Base-by-base conservation (phyloP, 2,113 vertebrate genomes). In the Chauna torquata region DNA sequence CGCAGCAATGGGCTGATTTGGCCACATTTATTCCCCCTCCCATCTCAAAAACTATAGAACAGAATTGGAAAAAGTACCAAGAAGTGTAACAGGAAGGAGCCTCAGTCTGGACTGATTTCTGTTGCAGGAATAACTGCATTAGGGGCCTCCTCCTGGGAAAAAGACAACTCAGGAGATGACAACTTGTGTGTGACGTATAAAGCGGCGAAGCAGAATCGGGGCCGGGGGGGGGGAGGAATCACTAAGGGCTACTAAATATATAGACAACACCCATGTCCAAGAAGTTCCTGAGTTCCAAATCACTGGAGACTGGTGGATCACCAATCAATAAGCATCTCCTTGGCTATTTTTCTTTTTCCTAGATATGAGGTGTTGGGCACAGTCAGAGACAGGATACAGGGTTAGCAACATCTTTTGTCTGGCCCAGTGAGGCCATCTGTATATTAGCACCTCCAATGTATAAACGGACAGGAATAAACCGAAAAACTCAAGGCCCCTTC, bases 241-340 rank as follows among this genome's bases (percentile, higher is more conserved):
- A 84, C 28, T 38, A 32, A 38, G 11, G 32, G 57, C 52, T 27
- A 40, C 47, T 49, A 61, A 65, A 49, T 52, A 34, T 14, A n/a
- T 19, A 0, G 0, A 71, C n/a, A 89, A 24, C 27, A 8, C 5
- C 32, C 34, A 59, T 4, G 13, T 2, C 24, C 22, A 65, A 57
- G 49, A 85, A 54, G 13, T 45, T 18, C 68, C 12, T 0, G 0
- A 79, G 57, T n/a, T n/a, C 58, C 38, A 36, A 2, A 69, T 30
- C 1, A 0, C 36, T 30, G 74, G 30, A 45, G n/a, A 38, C 14
- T 5, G 15, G 38, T 22, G 24, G 65, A 49, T 50, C 25, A 64
- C 40, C 58, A 38, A 59, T 59, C 42, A 90, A 27, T 36, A 65
- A 88, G 19, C n/a, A 38, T 12, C 24, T 71, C 52, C 54, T 66